Base-by-base conservation (phyloP, 2,797 vertebrate genomes). In the Bryconaethiops microstoma region DNA sequence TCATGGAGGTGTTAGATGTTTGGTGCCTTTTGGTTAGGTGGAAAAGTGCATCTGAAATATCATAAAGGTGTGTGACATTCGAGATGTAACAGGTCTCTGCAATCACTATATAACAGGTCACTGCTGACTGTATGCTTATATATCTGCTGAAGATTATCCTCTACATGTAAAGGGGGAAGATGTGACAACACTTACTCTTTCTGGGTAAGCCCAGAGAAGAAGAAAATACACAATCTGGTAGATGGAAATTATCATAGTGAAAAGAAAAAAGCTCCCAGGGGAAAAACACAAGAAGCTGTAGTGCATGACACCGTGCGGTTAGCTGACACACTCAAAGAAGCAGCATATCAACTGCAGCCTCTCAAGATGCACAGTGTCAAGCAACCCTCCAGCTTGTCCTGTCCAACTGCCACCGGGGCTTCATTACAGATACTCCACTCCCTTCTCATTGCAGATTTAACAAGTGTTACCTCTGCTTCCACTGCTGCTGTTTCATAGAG, bases 391-490 rank as follows among this genome's bases (percentile, higher is more conserved):
- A 29, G 52, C 68, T 64, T 39, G 35, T 84, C 65, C 25, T 77
- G 62, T 25, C 21, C 23, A 69, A 69, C 76, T 73, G 62, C 75
- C 57, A 64, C 71, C 4, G 72, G 75, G 52, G 5, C n/a, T 81
- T 63, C 19, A 64, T 74, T 80, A 48, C 25, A 67, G 54, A 76
- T 59, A 48, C 52, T 74, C 74, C 80, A 52, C 70, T 64, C 21
- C 55, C 45, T 48, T 40, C 40, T 70, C 50, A 72, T 79, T 52
- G 76, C 48, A 72, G 68, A 79, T 80, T 72, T 73, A 52, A 83
- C 74, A 79, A 57, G 21, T 60, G 65, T 72, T 73, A 60, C 60
- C 25, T 1, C 63, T 76, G 23, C 42, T 42, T 75, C 8, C 35
- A 55, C 64, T 42, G 2, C 23, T 78, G 35, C 70, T 74, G 16